These are phyloP conservation scores for Glareola pratincola DNA, from an alignment of 2,113 vertebrate species.

Conservation along the genomic window DNA sequence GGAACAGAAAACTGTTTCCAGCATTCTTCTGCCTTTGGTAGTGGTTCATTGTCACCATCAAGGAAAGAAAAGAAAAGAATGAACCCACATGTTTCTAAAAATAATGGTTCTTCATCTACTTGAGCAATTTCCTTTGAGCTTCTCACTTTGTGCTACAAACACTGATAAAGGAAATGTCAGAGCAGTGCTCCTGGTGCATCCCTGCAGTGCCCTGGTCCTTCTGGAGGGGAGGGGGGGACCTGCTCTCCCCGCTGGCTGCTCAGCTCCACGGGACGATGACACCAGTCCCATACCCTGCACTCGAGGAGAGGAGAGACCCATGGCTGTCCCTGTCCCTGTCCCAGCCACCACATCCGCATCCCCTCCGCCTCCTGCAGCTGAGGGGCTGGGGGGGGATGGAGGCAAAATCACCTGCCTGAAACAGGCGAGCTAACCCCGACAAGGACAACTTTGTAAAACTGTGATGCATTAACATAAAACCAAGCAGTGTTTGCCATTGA, in stretches of 20 bases:
- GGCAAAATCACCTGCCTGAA: neutral
- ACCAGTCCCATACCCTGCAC: rapidly evolving
- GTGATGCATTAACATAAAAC: neutral
- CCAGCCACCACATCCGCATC: rapidly evolving
- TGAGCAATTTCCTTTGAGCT: neutral
- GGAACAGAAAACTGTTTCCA: neutral
- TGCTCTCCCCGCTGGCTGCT: neutral
- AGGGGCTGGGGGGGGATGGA: neutral
- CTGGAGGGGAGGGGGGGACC: neutral
- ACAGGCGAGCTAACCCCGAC: neutral
- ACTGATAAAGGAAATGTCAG: neutral
- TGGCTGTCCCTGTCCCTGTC: neutral
- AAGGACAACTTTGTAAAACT: neutral
- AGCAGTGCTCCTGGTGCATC: neutral
- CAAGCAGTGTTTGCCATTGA: neutral
- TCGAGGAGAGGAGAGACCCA: neutral
- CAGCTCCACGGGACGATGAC: neutral
- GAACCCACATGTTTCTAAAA: neutral
- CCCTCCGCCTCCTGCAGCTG: neutral
- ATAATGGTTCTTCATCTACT: neutral
- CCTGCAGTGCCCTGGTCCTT: rapidly evolving
- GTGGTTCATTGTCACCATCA: neutral
- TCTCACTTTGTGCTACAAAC: neutral
- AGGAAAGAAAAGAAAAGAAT: neutral
- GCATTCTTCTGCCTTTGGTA: neutral